A percentile compares a stretch with the other conserved stretches of the same genome.
Conservation (phyloP, 37 sponge, comb jelly and placozoan genomes). For the Haliclona indistincta region DNA sequence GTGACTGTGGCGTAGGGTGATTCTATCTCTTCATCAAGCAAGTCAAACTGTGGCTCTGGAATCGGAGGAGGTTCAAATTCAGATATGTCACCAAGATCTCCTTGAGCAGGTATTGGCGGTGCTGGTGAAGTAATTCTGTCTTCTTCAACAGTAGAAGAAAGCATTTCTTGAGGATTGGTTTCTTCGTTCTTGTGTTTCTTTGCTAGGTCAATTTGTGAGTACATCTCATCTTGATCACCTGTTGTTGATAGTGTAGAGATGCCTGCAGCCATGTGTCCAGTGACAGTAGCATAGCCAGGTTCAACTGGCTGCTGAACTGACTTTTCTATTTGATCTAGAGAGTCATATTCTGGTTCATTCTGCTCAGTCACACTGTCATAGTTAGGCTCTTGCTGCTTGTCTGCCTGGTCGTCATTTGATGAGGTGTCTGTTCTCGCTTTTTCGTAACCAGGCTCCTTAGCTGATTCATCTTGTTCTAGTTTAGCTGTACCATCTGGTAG, state of each 20-base stretch:
- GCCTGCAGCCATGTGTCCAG: neutral
- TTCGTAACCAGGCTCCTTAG: neutral
- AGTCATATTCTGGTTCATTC: neutral
- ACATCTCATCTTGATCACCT: constrained; percentile 14
- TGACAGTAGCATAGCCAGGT: neutral
- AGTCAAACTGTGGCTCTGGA: constrained; percentile 8
- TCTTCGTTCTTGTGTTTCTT: constrained; percentile 4
- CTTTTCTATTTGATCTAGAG: neutral
- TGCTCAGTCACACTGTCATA: neutral
- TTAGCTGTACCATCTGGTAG: too few relatives aligned
- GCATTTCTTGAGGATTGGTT: neutral
- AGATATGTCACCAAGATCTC: constrained; percentile 32
- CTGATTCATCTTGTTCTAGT: too few relatives aligned
- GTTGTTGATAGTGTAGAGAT: neutral
- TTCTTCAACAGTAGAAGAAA: neutral
- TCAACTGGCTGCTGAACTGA: neutral
- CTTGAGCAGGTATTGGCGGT: constrained; percentile 45
- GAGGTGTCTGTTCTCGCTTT: neutral
- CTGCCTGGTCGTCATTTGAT: neutral
- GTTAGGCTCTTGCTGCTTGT: neutral
- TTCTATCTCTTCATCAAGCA: neutral
- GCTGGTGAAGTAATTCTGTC: constrained; percentile 9
- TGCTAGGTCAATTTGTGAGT: constrained; percentile 24
- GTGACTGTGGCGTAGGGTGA: constrained; percentile 47
- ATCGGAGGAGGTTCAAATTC: constrained; percentile 46